Base-by-base conservation (phyloP, 2,797 vertebrate genomes). In the Sebastes cheni region DNA sequence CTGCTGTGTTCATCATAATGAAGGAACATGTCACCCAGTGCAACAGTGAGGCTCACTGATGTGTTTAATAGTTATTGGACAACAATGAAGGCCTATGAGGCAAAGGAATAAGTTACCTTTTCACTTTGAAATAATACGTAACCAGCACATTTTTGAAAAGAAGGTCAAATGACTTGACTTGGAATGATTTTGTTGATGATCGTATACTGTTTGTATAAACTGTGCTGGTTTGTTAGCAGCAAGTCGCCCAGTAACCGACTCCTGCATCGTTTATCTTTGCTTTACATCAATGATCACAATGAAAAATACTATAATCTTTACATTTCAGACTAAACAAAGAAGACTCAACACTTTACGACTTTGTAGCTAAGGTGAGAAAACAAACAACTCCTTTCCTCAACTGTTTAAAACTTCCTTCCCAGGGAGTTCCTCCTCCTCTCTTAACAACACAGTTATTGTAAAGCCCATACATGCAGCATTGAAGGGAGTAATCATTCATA, bases 401-500 rank as follows among this genome's bases (percentile, higher is more conserved):
- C 50, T 52, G 52, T 36, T 77, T 77, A 67, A 79, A 84, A 71
- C 69, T 83, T 83, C 80, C 75, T 78, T 86, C 80, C 23, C 68
- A 50, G 73, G 55, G 60, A 81, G 75, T 88, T 80, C 27, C 67
- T 81, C 73, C 39, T 42, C 39, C 39, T 52, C 67, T 27, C 66
- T 64, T 54, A 70, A 77, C 32, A 62, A 23, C 36, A 36, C 65
- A 82, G 73, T 78, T 71, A 74, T 77, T 67, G 25, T 61, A 84
- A 72, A 61, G 62, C 81, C 73, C 50, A 46, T 36, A 86, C 39
- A 39, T 52, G 12, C 69, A 32, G 52, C 60, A 3, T 82, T 86
- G 55, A 59, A 42, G 39, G 65, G 11, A 66, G 56, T 62, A 86
- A 86, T 91, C 82, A 85, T 90, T 92, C 82, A 90, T 80, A 72